Base-by-base conservation (phyloP, 2,113 vertebrate species). In the Melierax canorus region DNA sequence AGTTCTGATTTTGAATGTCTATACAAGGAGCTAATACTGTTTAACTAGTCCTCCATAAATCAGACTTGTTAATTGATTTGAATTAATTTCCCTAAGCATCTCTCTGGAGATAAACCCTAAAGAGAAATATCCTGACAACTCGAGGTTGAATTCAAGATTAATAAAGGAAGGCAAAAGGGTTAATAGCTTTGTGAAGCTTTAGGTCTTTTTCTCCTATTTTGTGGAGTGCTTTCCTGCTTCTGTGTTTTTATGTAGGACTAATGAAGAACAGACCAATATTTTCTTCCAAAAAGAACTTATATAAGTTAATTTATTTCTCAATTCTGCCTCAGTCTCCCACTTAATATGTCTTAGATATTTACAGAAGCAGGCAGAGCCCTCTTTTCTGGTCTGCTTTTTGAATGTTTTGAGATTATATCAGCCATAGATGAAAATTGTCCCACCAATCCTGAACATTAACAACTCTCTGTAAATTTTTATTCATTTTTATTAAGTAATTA, bases 311-410 rank as follows among this genome's bases (percentile, higher is more conserved):
- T 45, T 73, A 34, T 38, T 86, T 68, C 43, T 79, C 50, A 75
- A 0, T 45, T 48, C 23, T 76, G 19, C 30, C 15, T 86, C 24
- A 36, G 1, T 43, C 10, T 72, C 17, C 26, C 26, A 62, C 7
- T 72, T 60, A 39, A 15, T 38, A 43, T 39, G 11, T 38, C 38
- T 74, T 64, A 83, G 15, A 27, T 39, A 48, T 20, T 41, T 91
- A 29, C 16, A 20, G 11, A 46, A 64, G 2, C 0, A 36, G 1
- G 10, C 5, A 80, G 67, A 80, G 1, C 10, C 2, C 1, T 77
- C 13, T 91, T 79, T 90, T 76, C 18, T 62, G 4, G 11, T 32
- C 30, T 77, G 7, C 3, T 29, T 66, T 94, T 81, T 30, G 5
- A 77, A 39, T 71, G 66, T 69, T 86, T 92, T 73, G 59, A 92